Percentiles rank a stretch among this genome's conserved stretches.
Conservation (phyloP, 2,888 invertebrate species). For the Conchocele bisecta region DNA sequence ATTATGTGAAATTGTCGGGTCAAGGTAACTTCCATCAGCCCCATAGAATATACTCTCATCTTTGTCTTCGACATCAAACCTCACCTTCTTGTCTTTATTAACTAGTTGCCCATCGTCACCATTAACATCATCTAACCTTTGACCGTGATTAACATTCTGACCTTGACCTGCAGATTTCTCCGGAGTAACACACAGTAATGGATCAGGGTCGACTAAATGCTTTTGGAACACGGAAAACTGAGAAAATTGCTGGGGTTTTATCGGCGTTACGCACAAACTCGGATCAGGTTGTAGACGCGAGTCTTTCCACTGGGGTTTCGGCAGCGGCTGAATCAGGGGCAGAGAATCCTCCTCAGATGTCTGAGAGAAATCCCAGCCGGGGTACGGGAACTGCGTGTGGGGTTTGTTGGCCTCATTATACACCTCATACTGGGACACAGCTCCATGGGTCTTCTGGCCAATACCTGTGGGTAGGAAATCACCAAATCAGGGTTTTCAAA, state of each 20-base stretch:
- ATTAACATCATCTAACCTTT: conserved; percentile 16
- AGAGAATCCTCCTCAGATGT: conserved; percentile 67
- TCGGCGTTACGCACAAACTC: conserved; percentile 65
- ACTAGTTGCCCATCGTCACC: background rate
- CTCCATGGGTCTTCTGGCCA: conserved; percentile 57
- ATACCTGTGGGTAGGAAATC: conserved; percentile 26
- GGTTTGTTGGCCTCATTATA: conserved; percentile 52
- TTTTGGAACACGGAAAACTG: conserved; percentile 10
- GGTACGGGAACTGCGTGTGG: conserved; percentile 63
- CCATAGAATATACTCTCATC: conserved; percentile 11
- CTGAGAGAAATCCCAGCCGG: conserved; percentile 67
- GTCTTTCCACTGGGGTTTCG: conserved; percentile 55
- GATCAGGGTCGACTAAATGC: conserved; percentile 60
- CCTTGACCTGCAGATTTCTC: conserved; percentile 50
- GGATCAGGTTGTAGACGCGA: conserved; percentile 62
- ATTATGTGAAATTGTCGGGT: conserved; percentile 30
- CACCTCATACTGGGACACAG: conserved; percentile 67
- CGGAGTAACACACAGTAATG: conserved; percentile 70
- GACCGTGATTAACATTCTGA: conserved; percentile 17
- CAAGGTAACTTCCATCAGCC: conserved; percentile 20
- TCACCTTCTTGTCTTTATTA: conserved; percentile 44
- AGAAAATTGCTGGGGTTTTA: conserved; percentile 34
- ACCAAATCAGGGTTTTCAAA: no score
- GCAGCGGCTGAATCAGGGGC: conserved; percentile 54
- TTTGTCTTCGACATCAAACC: conserved; percentile 66